Conservation (phyloP, 2,113 vertebrate species). For the Dipodomys ordii region DNA sequence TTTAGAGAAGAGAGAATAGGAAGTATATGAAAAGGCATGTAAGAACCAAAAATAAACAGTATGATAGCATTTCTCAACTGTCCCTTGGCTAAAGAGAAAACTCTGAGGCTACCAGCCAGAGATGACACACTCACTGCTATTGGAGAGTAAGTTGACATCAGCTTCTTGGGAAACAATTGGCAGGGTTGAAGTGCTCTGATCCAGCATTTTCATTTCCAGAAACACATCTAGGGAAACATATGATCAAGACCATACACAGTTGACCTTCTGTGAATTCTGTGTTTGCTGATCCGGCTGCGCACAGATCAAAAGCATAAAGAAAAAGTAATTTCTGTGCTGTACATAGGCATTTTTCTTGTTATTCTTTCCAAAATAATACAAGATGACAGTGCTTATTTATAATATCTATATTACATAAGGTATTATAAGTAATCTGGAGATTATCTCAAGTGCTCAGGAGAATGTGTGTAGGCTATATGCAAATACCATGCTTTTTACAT, state of each 20-base stretch:
- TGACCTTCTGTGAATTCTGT: background rate
- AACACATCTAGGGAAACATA: background rate
- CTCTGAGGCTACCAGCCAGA: background rate
- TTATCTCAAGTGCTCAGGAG: background rate
- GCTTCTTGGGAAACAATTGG: background rate
- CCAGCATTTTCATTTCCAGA: background rate
- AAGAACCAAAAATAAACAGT: background rate
- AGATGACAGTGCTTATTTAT: background rate
- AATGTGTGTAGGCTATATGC: background rate
- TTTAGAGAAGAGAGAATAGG: background rate
- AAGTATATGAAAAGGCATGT: background rate
- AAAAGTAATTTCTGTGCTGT: background rate
- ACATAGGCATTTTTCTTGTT: background rate
- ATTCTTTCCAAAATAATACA: background rate
- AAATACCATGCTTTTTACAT: background rate
- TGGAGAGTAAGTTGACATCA: background rate
- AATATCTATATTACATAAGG: background rate
- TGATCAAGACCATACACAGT: background rate
- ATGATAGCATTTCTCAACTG: background rate
- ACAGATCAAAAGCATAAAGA: background rate
- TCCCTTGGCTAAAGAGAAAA: background rate
- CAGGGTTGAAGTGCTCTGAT: background rate
- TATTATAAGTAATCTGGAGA: slow-evolving; percentile 10
- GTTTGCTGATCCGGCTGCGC: background rate
- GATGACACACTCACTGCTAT: background rate